Evolutionary conservation across 2,888 invertebrate species (phyloP).

Genomic region (Rapana venosa): DNA sequence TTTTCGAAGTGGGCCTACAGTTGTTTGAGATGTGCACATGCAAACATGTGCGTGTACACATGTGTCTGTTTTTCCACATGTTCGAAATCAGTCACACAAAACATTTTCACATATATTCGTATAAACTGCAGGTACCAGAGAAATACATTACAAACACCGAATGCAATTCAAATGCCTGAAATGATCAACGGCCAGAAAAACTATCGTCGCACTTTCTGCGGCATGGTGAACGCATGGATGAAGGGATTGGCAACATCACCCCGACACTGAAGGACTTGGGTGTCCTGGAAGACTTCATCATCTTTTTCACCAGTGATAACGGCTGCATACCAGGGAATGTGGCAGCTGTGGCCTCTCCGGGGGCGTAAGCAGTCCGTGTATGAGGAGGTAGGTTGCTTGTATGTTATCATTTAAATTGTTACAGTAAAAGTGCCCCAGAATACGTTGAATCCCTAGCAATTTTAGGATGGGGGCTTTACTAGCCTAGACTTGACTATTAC

Average conservation of each 20-base stretch:
- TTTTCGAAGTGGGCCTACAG: no score
- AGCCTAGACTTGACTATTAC: no score
- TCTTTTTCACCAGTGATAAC: conserved; percentile 15
- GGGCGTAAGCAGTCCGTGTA: conserved; percentile 1
- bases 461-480: no score
- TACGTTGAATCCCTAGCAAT: no score
- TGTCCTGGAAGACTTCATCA: background rate
- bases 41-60: no score
- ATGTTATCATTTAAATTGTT: no score
- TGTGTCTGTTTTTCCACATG: no score
- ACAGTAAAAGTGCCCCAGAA: no score
- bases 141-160: background rate
- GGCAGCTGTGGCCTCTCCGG: background rate
- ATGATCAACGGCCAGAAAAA: background rate
- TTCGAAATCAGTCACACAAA: no score
- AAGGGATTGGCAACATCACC: conserved; percentile 1
- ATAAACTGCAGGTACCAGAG: background rate
- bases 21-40: no score
- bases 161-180: background rate
- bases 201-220: background rate
- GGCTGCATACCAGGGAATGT: background rate
- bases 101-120: no score
- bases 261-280: background rate
- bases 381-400: background rate
- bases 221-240: conserved; percentile 25